phyloP scores from a whole-genome alignment of 2,888 invertebrate genomes.

The Lepidochitona cinerea region DNA sequence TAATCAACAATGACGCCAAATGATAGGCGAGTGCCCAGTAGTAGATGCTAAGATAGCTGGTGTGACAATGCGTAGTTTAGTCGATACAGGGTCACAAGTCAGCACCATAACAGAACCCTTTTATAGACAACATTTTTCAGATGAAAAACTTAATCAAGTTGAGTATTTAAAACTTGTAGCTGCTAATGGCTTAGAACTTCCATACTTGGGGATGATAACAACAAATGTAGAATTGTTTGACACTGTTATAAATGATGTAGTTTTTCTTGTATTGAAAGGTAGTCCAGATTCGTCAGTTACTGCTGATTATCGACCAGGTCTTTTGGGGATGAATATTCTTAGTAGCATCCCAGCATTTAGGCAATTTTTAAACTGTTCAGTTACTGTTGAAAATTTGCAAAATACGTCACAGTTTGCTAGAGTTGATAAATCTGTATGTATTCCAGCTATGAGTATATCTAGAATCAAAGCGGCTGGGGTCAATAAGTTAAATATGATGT shows the following conservation, averaged over 20 bases:
- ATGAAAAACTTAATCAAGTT: not conserved
- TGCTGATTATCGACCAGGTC: not conserved
- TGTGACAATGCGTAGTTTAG: not conserved
- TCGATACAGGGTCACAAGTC: not conserved
- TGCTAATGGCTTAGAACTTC: not conserved
- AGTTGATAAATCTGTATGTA: not conserved
- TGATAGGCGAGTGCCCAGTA: not conserved
- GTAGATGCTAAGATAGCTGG: not conserved
- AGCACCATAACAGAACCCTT: not conserved
- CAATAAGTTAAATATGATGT: not conserved
- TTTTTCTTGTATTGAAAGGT: no score
- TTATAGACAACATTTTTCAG: not conserved
- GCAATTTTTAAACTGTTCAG: not conserved
- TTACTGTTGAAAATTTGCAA: not conserved
- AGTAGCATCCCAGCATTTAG: not conserved
- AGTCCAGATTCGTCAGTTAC: not conserved
- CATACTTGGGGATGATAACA: not conserved
- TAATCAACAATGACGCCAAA: not conserved
- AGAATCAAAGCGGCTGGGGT: no score
- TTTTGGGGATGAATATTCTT: not conserved
- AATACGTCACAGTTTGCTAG: not conserved
- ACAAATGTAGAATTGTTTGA: not conserved
- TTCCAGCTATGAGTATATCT: not conserved
- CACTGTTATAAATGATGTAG: not conserved
- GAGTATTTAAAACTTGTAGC: not conserved